A percentile compares a stretch with the other conserved stretches of the same genome.
Evolutionary conservation across 2,113 vertebrate genomes (phyloP).

Genomic region (Ceyx cyanopectus): DNA sequence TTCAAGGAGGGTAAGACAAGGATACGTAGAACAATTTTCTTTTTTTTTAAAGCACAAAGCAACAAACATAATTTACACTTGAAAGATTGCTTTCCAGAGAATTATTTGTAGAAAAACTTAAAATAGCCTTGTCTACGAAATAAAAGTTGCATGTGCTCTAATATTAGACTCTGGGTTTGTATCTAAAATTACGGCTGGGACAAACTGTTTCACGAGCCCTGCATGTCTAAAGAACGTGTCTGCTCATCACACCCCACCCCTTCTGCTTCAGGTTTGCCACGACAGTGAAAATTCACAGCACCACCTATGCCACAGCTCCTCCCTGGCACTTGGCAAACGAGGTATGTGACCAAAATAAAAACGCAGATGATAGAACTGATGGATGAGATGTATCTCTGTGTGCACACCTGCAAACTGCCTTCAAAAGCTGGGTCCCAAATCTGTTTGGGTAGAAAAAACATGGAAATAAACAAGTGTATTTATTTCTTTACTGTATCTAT

Average conservation of each 20-base stretch:
- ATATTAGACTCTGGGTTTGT: not conserved
- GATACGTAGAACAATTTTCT: not conserved
- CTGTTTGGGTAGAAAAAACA: not conserved
- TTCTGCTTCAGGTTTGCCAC: not conserved
- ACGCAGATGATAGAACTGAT: not conserved
- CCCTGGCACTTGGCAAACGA: not conserved
- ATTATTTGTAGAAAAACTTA: not conserved
- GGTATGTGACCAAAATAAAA: not conserved
- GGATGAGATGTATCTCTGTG: not conserved
- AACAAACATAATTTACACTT: not conserved
- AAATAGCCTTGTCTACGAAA: not conserved
- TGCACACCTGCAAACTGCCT: not conserved
- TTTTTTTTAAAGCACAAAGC: not conserved
- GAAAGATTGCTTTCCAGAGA: not conserved
- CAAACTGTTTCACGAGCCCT: not conserved
- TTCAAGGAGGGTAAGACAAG: not conserved
- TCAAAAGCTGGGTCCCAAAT: not conserved
- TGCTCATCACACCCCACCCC: not conserved
- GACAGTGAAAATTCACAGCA: not conserved
- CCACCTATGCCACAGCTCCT: not conserved
- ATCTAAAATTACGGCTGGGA: not conserved
- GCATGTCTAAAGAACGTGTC: not conserved
- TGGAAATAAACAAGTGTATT: not conserved
- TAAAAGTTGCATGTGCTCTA: not conserved
- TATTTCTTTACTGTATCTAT: not conserved